Evolutionary conservation across 2,797 vertebrate species (phyloP).

Genomic region (Betta splendens): DNA sequence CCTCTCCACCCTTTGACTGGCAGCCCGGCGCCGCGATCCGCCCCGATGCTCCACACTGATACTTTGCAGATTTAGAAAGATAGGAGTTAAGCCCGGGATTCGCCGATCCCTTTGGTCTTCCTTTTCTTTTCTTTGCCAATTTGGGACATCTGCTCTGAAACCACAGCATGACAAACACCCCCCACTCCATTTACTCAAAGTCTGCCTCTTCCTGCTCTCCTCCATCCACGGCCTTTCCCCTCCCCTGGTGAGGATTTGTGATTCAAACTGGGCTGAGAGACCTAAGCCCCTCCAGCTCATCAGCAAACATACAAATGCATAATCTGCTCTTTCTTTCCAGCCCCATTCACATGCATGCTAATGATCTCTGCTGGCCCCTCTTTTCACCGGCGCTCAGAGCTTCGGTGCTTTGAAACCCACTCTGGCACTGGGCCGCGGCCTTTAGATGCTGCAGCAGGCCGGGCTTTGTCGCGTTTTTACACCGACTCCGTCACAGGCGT

Average conservation of each 20-base stretch:
- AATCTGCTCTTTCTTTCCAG: conserved; percentile 78
- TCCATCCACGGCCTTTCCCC: conserved; percentile 52
- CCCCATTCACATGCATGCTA: conserved; percentile 78
- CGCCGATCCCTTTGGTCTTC: conserved; percentile 51
- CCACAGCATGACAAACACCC: conserved; percentile 36
- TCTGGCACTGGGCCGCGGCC: conserved; percentile 47
- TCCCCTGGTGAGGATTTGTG: conserved; percentile 71
- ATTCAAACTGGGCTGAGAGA: conserved; percentile 74
- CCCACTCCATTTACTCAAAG: conserved; percentile 64
- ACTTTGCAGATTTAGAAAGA: conserved; percentile 61
- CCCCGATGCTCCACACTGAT: conserved; percentile 48
- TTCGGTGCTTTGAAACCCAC: conserved; percentile 60
- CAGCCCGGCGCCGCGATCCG: conserved; percentile 45
- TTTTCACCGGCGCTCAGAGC: conserved; percentile 60
- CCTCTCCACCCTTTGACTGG: conserved; percentile 63
- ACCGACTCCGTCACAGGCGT: conserved; percentile 46
- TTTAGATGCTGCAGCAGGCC: conserved; percentile 44
- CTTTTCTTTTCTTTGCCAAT: conserved; percentile 67
- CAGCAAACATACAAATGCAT: conserved; percentile 83
- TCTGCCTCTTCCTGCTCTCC: conserved; percentile 60
- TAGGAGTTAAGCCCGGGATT: conserved; percentile 60
- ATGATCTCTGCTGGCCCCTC: conserved; percentile 67
- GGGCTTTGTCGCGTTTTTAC: conserved; percentile 36
- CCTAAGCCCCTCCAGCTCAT: conserved; percentile 79
- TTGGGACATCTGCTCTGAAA: conserved; percentile 75